These are phyloP conservation scores for Oeneis ivallda DNA, from an alignment of 2,888 invertebrate genomes.

Conservation along the genomic window DNA sequence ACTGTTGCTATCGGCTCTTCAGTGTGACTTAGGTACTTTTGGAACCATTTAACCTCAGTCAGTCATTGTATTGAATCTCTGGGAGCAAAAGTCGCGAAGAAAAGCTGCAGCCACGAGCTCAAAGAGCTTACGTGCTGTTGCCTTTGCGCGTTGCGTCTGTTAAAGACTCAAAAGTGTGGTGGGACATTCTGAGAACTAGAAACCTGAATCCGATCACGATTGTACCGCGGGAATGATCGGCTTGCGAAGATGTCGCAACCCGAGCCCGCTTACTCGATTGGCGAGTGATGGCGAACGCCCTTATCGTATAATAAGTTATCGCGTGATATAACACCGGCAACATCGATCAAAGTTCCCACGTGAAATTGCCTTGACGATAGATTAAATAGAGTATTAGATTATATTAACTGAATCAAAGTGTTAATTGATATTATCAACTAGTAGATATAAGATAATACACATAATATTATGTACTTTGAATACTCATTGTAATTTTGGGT, in stretches of 20 bases:
- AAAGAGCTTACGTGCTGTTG: background rate
- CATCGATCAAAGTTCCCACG: conserved; percentile 15
- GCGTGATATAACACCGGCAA: conserved; percentile 24
- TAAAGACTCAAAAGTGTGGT: conserved; percentile 1
- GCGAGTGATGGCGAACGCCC: conserved; percentile 21
- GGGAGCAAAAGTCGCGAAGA: too few relatives aligned
- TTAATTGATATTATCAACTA: background rate
- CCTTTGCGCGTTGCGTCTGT: background rate
- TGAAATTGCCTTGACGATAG: background rate
- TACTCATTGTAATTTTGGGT: too few relatives aligned
- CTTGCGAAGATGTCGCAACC: conserved; percentile 31
- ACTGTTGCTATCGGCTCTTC: too few relatives aligned
- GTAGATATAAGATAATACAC: too few relatives aligned
- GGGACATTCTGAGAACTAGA: conserved; percentile 22
- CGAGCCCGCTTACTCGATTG: conserved; percentile 30
- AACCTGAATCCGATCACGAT: conserved; percentile 25
- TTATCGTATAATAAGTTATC: conserved; percentile 15
- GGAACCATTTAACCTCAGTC: too few relatives aligned
- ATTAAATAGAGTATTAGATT: background rate
- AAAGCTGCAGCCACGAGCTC: too few relatives aligned
- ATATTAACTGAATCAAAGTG: background rate
- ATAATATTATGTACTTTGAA: too few relatives aligned
- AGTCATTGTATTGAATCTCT: too few relatives aligned
- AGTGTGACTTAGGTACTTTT: too few relatives aligned
- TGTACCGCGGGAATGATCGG: conserved; percentile 11